Conservation (phyloP, 2,888 invertebrate species). For the Platerodrilus igneus region DNA sequence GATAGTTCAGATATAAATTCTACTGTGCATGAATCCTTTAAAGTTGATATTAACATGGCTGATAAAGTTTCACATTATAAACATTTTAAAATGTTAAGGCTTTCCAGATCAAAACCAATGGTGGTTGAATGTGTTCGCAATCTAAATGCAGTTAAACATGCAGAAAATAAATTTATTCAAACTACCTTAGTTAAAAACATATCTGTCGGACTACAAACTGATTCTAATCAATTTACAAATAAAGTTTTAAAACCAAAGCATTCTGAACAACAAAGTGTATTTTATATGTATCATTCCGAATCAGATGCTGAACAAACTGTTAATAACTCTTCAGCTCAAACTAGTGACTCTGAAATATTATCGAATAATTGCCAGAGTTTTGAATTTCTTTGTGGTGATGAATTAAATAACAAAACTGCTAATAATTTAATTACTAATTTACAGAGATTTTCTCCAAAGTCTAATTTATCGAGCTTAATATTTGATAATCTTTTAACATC, state of each 20-base stretch:
- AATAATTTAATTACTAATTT: background rate
- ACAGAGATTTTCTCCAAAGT: constrained; percentile 12
- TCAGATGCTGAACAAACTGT: constrained; percentile 10
- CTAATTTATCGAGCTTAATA: constrained; percentile 14
- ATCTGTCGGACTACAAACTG: constrained; percentile 31
- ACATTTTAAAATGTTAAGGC: constrained; percentile 18
- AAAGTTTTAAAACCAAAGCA: background rate
- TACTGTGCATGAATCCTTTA: background rate
- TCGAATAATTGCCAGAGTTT: constrained; percentile 63
- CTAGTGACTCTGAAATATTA: constrained; percentile 26
- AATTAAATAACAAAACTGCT: background rate
- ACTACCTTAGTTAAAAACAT: constrained; percentile 19
- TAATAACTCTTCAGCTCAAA: constrained; percentile 15
- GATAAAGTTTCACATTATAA: constrained; percentile 14
- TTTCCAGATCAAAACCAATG: constrained; percentile 21
- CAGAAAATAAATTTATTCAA: constrained; percentile 23
- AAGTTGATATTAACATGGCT: constrained; percentile 9
- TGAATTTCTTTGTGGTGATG: constrained; percentile 56
- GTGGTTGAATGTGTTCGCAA: constrained; percentile 20
- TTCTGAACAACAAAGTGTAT: constrained; percentile 18
- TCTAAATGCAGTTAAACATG: constrained; percentile 4
- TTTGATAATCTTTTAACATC: too few species aligned
- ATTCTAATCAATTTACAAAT: constrained; percentile 9
- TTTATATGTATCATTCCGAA: constrained; percentile 23
- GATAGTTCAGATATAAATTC: background rate